These are phyloP conservation scores for Xestia xanthographa DNA, from an alignment of 2,888 invertebrate species.

Conservation along the genomic window DNA sequence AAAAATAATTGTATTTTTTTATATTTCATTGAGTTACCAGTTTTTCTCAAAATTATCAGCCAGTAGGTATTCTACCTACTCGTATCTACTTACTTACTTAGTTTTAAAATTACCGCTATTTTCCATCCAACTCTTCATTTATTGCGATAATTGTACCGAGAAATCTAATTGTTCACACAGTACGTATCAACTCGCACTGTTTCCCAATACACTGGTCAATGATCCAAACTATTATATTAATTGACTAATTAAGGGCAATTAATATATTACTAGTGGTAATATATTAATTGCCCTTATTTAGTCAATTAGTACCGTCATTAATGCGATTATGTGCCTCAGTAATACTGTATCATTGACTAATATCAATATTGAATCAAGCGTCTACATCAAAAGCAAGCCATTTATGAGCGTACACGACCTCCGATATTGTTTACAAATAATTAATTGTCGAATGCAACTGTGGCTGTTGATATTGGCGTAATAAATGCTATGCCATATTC, in stretches of 20 bases:
- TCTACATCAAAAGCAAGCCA: constrained; percentile 71
- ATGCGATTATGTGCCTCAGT: constrained; percentile 55
- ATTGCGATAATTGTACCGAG: not conserved
- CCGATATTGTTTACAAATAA: constrained; percentile 89
- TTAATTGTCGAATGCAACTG: constrained; percentile 89
- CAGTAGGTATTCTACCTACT: no score
- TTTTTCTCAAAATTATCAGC: not conserved
- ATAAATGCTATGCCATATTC: constrained; percentile 86
- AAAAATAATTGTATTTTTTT: not conserved
- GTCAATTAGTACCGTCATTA: constrained; percentile 44
- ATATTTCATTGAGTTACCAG: not conserved
- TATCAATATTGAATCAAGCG: constrained; percentile 74
- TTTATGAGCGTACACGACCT: constrained; percentile 83
- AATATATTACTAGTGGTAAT: constrained; percentile 46
- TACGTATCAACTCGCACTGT: constrained; percentile 10
- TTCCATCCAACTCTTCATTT: not conserved
- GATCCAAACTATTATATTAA: constrained; percentile 48
- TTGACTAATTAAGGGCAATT: constrained; percentile 57
- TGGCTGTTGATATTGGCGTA: constrained; percentile 86
- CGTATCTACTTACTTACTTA: not conserved
- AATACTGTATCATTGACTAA: constrained; percentile 65
- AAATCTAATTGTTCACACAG: not conserved
- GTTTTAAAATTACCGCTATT: not conserved
- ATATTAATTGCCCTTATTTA: no score
- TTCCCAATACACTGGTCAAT: constrained; percentile 45